These are phyloP conservation scores for Pachypsylla venusta DNA, from an alignment of 1,140 invertebrate genomes.

Conservation along the genomic window DNA sequence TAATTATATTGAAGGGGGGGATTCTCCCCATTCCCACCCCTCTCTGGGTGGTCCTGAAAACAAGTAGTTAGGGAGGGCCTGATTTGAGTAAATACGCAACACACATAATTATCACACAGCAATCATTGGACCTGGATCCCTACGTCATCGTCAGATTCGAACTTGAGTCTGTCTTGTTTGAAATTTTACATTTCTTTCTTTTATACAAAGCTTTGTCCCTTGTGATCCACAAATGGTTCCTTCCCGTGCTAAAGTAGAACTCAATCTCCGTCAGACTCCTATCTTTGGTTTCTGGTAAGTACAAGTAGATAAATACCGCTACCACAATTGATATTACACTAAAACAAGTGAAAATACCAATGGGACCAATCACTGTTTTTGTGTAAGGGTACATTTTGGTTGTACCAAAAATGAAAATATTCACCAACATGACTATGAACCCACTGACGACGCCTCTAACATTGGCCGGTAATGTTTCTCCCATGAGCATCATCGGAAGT, in stretches of 20 bases:
- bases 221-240: slow-evolving; percentile 19
- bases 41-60: too few species aligned
- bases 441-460: slow-evolving; percentile 19
- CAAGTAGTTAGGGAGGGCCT: too few species aligned
- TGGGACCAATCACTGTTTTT: slow-evolving; percentile 23
- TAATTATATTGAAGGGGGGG: too few species aligned
- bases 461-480: slow-evolving; percentile 32
- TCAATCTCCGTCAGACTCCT: slow-evolving; percentile 35
- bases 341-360: slow-evolving; percentile 27
- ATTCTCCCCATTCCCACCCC: too few species aligned
- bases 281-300: slow-evolving; percentile 39
- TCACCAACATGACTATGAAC: slow-evolving; percentile 20
- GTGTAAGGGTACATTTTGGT: slow-evolving; percentile 31
- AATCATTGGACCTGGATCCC: too few species aligned
- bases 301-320: slow-evolving; percentile 32
- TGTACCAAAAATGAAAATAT: slow-evolving; percentile 29
- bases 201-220: slow-evolving; percentile 15
- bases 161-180: too few species aligned
- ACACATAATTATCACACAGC: too few species aligned
- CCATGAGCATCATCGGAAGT: slow-evolving; percentile 50
- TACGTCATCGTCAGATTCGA: too few species aligned
- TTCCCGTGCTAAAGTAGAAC: slow-evolving; percentile 20
- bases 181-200: too few species aligned
- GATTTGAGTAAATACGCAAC: too few species aligned
- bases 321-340: slow-evolving; percentile 32